Percentiles rank a stretch among this genome's conserved stretches.
These are phyloP conservation scores for Tanypteryx hageni DNA, from an alignment of 2,888 invertebrate species.

Conservation along the genomic window DNA sequence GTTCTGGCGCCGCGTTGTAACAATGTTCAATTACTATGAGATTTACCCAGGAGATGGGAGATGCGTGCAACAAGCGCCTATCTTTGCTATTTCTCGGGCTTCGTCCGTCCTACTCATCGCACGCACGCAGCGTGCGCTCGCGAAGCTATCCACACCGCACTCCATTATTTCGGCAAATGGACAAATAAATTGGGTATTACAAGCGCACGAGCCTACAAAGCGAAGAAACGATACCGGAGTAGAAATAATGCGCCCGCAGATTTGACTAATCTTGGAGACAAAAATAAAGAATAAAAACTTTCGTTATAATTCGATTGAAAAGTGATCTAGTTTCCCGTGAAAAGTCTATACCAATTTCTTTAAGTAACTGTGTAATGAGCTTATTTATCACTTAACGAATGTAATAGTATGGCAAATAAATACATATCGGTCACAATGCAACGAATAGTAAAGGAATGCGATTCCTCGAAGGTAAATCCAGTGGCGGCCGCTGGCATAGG, in stretches of 20 bases:
- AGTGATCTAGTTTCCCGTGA: too few relatives aligned
- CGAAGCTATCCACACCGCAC: not conserved
- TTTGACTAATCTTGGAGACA: too few relatives aligned
- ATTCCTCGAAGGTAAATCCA: too few relatives aligned
- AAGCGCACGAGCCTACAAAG: not conserved
- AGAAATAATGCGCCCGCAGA: not conserved
- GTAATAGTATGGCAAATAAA: too few relatives aligned
- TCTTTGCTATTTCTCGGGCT: not conserved
- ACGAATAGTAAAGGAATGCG: too few relatives aligned
- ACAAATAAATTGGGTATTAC: not conserved
- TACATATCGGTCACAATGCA: too few relatives aligned
- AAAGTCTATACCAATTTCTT: too few relatives aligned
- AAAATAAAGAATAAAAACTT: too few relatives aligned
- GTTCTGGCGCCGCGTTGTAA: not conserved
- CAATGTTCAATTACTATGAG: constrained; percentile 14
- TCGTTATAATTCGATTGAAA: too few relatives aligned
- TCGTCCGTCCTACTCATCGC: not conserved
- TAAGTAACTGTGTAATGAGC: too few relatives aligned
- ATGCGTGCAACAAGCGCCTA: not conserved
- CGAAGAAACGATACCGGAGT: not conserved
- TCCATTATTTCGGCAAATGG: not conserved
- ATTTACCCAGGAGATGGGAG: not conserved
- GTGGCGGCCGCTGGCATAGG: too few relatives aligned
- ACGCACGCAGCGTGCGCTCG: not conserved
- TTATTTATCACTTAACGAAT: too few relatives aligned